These are phyloP conservation scores for Schizopygopsis malacanthus DNA, from an alignment of 2,797 vertebrate species.

Conservation along the genomic window DNA sequence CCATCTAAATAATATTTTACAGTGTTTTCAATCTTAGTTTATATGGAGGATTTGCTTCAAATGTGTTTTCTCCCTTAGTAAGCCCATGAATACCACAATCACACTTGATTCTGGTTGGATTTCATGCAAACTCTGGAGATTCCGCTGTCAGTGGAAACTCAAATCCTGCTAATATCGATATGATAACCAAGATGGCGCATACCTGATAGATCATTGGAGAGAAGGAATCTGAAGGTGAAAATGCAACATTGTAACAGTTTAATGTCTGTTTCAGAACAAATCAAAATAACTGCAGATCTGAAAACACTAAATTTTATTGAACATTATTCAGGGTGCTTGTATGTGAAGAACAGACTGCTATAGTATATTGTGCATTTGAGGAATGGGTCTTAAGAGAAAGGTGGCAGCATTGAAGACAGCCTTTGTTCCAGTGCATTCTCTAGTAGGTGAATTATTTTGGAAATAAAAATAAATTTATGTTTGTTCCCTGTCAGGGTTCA, in stretches of 20 bases:
- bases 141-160: background rate
- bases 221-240: background rate
- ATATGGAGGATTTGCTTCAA: background rate
- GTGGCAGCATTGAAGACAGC: background rate
- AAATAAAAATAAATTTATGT: slow-evolving; percentile 93
- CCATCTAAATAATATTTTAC: background rate
- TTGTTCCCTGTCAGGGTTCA: slow-evolving; percentile 93
- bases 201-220: background rate
- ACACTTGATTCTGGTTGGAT: background rate
- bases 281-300: background rate
- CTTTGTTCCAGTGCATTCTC: slow-evolving; percentile 28
- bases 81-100: background rate
- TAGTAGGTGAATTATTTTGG: slow-evolving; percentile 86
- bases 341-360: background rate
- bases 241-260: background rate
- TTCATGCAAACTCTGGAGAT: background rate
- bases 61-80: background rate
- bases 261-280: background rate
- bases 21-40: background rate
- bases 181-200: background rate
- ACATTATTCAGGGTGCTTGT: slow-evolving; percentile 8
- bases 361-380: slow-evolving; percentile 25
- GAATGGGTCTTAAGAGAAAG: slow-evolving; percentile 28
- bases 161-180: too few species aligned
- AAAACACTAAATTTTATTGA: background rate